Base-by-base conservation (phyloP, 2,888 invertebrate genomes). In the Dioctria linearis region DNA sequence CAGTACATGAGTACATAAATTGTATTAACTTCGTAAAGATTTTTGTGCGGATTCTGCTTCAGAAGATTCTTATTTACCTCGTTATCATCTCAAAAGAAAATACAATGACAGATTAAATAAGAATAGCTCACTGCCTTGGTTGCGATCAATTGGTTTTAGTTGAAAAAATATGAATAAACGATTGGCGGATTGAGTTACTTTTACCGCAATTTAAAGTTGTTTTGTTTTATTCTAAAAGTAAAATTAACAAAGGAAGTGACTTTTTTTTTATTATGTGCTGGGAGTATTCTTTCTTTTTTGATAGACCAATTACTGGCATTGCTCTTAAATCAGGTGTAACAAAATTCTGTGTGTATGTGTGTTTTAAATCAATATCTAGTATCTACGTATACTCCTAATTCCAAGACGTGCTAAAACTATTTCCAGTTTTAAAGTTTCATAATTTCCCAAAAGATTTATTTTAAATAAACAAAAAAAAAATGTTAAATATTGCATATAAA, bases 281-380 rank as follows among this genome's bases (percentile, higher is more conserved):
- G 79, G 69, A 79, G 69, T 79, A 59, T n/a, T 46, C 79, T 39
- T 69, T 67, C 40, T 43, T 79, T 25, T 79, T 69, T 79, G 67
- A 51, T 5, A n/a, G 66, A 40, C 66, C 78, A 11, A n/a, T 54
- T 42, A 78, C 51, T 42, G 78, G 78, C 43, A 78, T 51, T 13
- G 51, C 65, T 42, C 11, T 54, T 40, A 65, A 65, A 66, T 42
- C 78, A 51, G 37, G 42, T 13, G 39, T 78, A 4, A 54, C 1
- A 54, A 40, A 66, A 9, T 65, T 78, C 66, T 78, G 66, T 49
- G 78, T 78, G 46, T n/a, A 25, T 54, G 9, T 40, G 3, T 51
- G 51, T 51, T 51, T 51, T 2, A 51, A 9, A 25, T 25, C 25
- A 25, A 2, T 25, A 25, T 25, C 25, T 25, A 25, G 25, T 25